Conservation (phyloP, 2,797 vertebrate species). For the Odontamblyopus rebecca region DNA sequence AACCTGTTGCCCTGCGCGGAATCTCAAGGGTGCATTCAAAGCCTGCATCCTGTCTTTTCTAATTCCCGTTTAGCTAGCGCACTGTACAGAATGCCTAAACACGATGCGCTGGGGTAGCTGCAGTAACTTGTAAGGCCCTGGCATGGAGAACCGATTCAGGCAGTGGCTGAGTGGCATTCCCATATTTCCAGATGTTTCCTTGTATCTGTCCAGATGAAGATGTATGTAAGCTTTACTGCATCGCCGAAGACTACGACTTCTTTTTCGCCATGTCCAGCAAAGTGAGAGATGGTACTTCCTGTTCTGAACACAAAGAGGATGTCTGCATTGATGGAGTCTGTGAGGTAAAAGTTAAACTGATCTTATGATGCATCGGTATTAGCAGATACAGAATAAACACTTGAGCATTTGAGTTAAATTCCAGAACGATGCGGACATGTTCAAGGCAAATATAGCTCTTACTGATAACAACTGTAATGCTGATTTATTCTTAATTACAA, state of each 20-base stretch:
- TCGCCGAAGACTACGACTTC: constrained; percentile 96
- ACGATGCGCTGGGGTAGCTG: constrained; percentile 16
- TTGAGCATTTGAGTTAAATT: too few relatives aligned
- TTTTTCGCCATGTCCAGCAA: constrained; percentile 98
- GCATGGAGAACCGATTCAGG: background rate
- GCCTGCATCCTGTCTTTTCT: constrained; percentile 33
- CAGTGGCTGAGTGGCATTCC: background rate
- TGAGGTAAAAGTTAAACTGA: constrained; percentile 77
- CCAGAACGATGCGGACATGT: too few relatives aligned
- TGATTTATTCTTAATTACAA: too few relatives aligned
- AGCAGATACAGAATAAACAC: background rate
- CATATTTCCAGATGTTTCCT: constrained; percentile 11
- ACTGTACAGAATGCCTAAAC: constrained; percentile 2
- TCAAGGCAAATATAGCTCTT: too few relatives aligned
- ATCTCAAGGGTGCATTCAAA: constrained; percentile 38
- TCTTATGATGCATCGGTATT: too few relatives aligned
- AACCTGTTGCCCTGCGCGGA: constrained; percentile 41
- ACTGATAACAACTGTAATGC: too few relatives aligned
- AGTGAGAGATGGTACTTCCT: constrained; percentile 94
- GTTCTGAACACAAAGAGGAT: constrained; percentile 83
- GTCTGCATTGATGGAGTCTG: constrained; percentile 95
- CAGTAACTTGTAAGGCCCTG: background rate
- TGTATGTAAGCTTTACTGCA: constrained; percentile 96
- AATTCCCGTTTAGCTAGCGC: constrained; percentile 20
- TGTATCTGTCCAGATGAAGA: constrained; percentile 84